Evolutionary conservation across 30 jellyfish, hydroid and myxozoan genomes (phyloP).

Genomic region (Nemopilema nomurai): DNA sequence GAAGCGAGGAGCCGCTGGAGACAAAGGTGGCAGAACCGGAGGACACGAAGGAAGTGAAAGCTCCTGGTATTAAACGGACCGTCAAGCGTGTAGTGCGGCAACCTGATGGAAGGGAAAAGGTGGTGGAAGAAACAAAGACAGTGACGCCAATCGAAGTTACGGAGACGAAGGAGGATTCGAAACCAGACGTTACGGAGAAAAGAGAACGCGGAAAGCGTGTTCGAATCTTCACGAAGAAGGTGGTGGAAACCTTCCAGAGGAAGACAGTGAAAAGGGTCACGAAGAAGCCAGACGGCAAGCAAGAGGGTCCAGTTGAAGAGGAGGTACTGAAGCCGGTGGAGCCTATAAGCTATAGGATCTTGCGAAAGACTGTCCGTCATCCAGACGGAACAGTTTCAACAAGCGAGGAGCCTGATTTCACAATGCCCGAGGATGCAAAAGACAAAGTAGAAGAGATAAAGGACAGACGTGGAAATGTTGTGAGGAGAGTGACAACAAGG

Average conservation of each 20-base stretch:
- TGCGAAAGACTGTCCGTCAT: conserved; percentile 34
- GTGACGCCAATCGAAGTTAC: conserved; percentile 69
- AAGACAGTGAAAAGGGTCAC: conserved; percentile 29
- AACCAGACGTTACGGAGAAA: conserved; percentile 61
- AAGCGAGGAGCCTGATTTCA: conserved; percentile 56
- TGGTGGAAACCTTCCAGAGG: conserved; percentile 63
- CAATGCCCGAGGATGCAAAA: conserved; percentile 73
- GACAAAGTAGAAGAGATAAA: conserved; percentile 72
- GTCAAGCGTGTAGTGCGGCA: conserved; percentile 55
- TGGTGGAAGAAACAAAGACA: conserved; percentile 57
- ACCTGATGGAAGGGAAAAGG: conserved; percentile 69
- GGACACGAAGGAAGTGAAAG: conserved; percentile 49
- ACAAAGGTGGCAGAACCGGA: conserved; percentile 69
- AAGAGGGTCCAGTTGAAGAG: conserved; percentile 64
- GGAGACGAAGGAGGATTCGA: conserved; percentile 56
- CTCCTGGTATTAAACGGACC: conserved; percentile 35
- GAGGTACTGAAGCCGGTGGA: conserved; percentile 62
- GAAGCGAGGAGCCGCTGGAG: conserved; percentile 73
- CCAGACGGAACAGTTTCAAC: conserved; percentile 29
- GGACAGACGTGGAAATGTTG: conserved; percentile 71
- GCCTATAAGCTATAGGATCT: conserved; percentile 32
- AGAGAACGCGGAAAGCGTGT: conserved; percentile 47
- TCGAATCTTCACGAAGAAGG: conserved; percentile 57
- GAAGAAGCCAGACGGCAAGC: conserved; percentile 42
- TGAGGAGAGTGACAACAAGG: conserved; percentile 50